phyloP scores from a whole-genome alignment of 1,140 invertebrate genomes.

The Drosophila arawakana region DNA sequence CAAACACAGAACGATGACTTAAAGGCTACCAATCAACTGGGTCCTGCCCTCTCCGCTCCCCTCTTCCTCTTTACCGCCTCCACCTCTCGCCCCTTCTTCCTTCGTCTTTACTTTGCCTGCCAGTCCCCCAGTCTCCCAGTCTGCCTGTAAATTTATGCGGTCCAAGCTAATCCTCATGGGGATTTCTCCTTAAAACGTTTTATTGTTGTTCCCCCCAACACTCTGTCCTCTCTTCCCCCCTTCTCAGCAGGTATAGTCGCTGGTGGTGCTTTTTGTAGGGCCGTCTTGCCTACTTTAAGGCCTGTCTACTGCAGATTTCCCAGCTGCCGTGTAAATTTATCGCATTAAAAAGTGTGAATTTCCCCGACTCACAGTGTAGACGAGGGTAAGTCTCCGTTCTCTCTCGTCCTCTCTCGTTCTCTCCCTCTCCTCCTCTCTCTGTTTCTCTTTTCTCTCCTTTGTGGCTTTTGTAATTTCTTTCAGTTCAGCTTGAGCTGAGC shows the following conservation, averaged over 20 bases:
- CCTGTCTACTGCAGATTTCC: slow-evolving; percentile 81
- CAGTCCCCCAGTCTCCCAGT: neutral
- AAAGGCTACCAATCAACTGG: slow-evolving; percentile 25
- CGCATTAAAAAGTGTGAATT: slow-evolving; percentile 81
- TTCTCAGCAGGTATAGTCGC: slow-evolving; percentile 25
- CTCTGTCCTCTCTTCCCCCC: neutral
- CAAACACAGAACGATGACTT: slow-evolving; percentile 31
- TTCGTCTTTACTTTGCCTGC: neutral
- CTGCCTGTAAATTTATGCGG: slow-evolving; percentile 71
- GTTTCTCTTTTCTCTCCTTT: neutral
- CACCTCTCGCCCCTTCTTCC: neutral
- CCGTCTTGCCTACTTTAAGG: slow-evolving; percentile 54
- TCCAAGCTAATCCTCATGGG: slow-evolving; percentile 77
- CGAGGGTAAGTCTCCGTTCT: neutral
- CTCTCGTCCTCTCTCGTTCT: neutral
- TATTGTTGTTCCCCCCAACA: slow-evolving; percentile 55
- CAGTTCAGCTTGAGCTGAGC: slow-evolving; percentile 15
- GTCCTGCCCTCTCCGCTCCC: neutral
- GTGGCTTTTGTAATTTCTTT: slow-evolving; percentile 63
- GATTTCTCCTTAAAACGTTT: slow-evolving; percentile 76
- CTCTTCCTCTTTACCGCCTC: neutral
- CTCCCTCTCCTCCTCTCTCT: neutral
- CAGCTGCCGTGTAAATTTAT: slow-evolving; percentile 82
- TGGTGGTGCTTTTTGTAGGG: neutral
- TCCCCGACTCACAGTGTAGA: slow-evolving; percentile 12